Evolutionary conservation across 2,797 vertebrate species (phyloP), one percentile per base, ranked within the genome.

Genomic region (Phaenicophaeus curvirostris): DNA sequence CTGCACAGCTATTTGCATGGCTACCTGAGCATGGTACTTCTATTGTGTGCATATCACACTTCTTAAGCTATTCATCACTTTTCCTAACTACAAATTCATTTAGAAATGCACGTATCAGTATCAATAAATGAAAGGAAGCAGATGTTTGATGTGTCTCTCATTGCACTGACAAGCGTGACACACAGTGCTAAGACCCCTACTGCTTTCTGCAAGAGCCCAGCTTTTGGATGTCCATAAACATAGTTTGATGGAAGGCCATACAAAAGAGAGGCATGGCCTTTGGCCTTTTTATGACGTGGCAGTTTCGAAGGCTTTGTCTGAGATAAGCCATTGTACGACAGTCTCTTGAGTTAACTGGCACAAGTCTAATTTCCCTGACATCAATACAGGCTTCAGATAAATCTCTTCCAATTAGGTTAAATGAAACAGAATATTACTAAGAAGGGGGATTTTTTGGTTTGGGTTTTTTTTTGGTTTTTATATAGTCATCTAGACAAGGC

Each of bases 51-150:
- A 13, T 69, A 88, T 91, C 35, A 2, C 57, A 31, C 88, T 94
- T 88, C 84, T 95, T 77, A 75, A 87, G 90, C 93, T 94, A 94
- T 93, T 90, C 39, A 84, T 69, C 83, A 61, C 54, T 93, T 91
- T 93, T 91, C 66, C 69, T 31, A 42, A 88, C 62, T 44, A 77
- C 41, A 72, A 67, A 94, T 96, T 97, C 90, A 80, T 94, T 97
- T 92, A 89, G 96, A 48, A 97, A 96, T 86, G 89, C 92, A 96
- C 91, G 90, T 97, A 97, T 97, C 93, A 59, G 87, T 96, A 96
- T 95, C 95, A 96, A 94, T 95, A 97, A 96, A 96, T 91, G 96
- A 97, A 98, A 97, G 95, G 95, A 96, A 97, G 78, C 95, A 91
- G 95, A 96, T 75, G 93, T 94, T 90, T 96, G 90, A 97, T 91